Evolutionary conservation across 2,797 vertebrate species (phyloP).

Genomic region (Champsocephalus esox): DNA sequence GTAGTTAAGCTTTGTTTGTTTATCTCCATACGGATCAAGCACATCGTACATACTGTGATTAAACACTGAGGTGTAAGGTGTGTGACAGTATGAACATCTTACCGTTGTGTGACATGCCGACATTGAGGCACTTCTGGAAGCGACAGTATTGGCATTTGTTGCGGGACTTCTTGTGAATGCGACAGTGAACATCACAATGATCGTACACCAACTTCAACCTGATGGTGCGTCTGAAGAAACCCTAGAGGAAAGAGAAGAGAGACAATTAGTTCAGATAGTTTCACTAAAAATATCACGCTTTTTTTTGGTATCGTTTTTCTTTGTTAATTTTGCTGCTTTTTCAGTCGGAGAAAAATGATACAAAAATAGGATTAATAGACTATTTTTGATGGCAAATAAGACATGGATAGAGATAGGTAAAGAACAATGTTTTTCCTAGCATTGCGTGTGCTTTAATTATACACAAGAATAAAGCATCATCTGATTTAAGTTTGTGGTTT

Average conservation of each 20-base stretch:
- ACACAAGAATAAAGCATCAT: neutral
- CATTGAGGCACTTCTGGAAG: slow-evolving; percentile 97
- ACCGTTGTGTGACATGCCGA: slow-evolving; percentile 99
- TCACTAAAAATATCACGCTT: neutral
- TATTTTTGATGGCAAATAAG: neutral
- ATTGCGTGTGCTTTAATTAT: neutral
- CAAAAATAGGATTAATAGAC: neutral
- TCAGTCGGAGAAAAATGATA: neutral
- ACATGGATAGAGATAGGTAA: neutral
- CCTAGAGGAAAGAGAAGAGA: slow-evolving; percentile 76
- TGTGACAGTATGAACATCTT: slow-evolving; percentile 57
- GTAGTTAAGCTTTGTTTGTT: neutral
- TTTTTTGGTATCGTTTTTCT: no score
- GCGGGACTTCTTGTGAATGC: slow-evolving; percentile 98
- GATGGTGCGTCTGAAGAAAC: slow-evolving; percentile 98
- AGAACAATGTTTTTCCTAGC: neutral
- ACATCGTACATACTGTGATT: neutral
- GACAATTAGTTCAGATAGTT: neutral
- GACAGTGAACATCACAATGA: slow-evolving; percentile 95
- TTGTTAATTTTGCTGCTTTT: neutral
- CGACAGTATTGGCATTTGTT: slow-evolving; percentile 99
- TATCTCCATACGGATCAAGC: neutral
- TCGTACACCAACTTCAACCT: slow-evolving; percentile 97
- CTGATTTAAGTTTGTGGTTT: neutral
- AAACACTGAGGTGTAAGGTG: neutral